Evolutionary conservation across 2,113 vertebrate genomes (phyloP).

Genomic region (Drymodes brunneopygia): DNA sequence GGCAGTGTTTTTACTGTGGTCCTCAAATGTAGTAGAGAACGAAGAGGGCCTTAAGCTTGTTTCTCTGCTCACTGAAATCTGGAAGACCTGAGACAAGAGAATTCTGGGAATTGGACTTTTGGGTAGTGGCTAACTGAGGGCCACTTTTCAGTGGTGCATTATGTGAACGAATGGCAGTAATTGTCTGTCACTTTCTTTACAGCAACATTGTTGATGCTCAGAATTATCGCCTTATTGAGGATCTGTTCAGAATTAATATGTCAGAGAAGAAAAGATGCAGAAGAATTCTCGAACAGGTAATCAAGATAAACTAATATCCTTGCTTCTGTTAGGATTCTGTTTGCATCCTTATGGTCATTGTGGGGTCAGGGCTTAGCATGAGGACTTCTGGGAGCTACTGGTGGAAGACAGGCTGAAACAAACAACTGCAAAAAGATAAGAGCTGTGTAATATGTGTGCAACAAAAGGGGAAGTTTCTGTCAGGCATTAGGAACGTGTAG

Average conservation of each 20-base stretch:
- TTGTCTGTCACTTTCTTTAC: slow-evolving; percentile 17
- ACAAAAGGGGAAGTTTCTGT: background rate
- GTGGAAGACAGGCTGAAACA: background rate
- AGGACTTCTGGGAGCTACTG: background rate
- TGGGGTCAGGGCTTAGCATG: background rate
- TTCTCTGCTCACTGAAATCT: background rate
- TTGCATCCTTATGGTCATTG: background rate
- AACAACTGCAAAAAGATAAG: background rate
- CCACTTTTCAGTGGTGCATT: background rate
- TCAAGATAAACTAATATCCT: background rate
- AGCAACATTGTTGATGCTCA: slow-evolving; percentile 97
- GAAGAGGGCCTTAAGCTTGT: background rate
- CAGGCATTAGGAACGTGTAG: background rate
- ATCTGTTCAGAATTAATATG: slow-evolving; percentile 90
- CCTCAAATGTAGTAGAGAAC: background rate
- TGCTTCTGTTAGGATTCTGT: background rate
- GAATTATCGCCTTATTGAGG: slow-evolving; percentile 94
- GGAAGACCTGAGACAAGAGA: background rate
- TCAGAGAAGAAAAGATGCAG: slow-evolving; percentile 94
- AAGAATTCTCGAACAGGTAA: slow-evolving; percentile 93
- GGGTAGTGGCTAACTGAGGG: background rate
- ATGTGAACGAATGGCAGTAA: background rate
- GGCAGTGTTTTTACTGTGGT: background rate
- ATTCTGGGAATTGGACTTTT: background rate
- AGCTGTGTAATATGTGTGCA: background rate